These are phyloP conservation scores for Gymnocheta viridis DNA, from an alignment of 2,888 invertebrate species.

Conservation along the genomic window DNA sequence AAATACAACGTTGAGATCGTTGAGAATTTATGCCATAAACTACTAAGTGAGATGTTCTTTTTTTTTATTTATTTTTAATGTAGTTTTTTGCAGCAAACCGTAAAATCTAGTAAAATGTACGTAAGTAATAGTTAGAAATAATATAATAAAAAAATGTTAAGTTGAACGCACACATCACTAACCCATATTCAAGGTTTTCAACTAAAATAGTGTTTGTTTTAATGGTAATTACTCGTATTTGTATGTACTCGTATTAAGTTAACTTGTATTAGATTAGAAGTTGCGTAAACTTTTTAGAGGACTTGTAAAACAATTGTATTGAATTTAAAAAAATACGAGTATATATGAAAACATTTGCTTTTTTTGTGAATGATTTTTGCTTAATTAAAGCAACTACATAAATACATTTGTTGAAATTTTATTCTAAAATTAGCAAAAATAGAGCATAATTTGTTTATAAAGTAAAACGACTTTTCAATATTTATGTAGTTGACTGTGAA, in stretches of 20 bases:
- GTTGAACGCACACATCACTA: constrained; percentile 52
- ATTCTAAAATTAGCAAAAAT: not conserved
- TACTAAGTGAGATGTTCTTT: constrained; percentile 2
- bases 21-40: constrained; percentile 47
- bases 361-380: not conserved
- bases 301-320: not conserved
- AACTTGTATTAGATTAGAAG: not conserved
- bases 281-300: constrained; percentile 3
- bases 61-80: constrained; percentile 44
- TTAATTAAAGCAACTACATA: not conserved
- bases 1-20: constrained; percentile 49
- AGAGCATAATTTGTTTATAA: not conserved
- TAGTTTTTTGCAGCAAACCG: constrained; percentile 52
- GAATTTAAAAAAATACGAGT: not conserved
- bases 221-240: constrained; percentile 37
- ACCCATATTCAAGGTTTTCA: constrained; percentile 67
- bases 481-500: not conserved
- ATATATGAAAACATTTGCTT: no score
- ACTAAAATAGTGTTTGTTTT: constrained; percentile 38
- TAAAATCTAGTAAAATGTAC: constrained; percentile 30
- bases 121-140: constrained; percentile 1
- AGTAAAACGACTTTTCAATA: not conserved
- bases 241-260: constrained; percentile 15
- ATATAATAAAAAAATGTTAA: constrained; percentile 3
- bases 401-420: not conserved